Evolutionary conservation across 1,140 invertebrate genomes (phyloP), one percentile per base, ranked within the genome.

Genomic region (Dreissena rostriformis): DNA sequence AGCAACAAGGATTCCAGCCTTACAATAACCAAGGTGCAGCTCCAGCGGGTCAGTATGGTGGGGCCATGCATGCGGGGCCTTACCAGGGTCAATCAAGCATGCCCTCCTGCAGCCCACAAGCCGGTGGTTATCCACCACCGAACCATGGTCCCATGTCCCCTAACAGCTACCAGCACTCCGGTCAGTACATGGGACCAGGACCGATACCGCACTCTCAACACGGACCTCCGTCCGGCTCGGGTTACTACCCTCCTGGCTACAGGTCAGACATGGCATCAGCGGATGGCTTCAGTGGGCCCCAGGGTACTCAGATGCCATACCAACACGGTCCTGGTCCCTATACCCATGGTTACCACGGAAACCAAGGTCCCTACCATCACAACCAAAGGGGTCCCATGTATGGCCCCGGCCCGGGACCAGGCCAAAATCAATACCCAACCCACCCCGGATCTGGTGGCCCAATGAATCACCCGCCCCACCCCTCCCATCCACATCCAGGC

Each of bases 131-230:
- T 26, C 74, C 51, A 57, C 71, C 52, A 15, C 80, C 71, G 51
- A 73, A 73, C 71, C 80, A 74, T 8, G 61, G 80, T 49, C 53
- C 79, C 22, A 74, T 82, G 57, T 82, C 79, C n/a, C 79, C 79
- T 4, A 82, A 82, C 39, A 74, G 71, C 51, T 74, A 66, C 22
- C 63, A 73, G 39, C 71, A 82, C 14, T 51, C 29, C 57, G 51
- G 63, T n/a, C 53, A 53, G 28, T 82, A 28, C 51, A 67, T 75
- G 61, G 71, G 71, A 29, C 61, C 5, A 1, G 55, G 52, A 52
- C n/a, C n/a, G n/a, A n/a, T 39, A 39, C 39, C 39, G 2, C 39
- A 39, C 39, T 39, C 39, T 5, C 68, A 55, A 11, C 80, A 82
- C 49, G 61, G 57, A 2, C 14, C 19, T 15, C 55, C 68, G 2